Base-by-base conservation (phyloP, 2,113 vertebrate species). In the Xenotilapia leptura region DNA sequence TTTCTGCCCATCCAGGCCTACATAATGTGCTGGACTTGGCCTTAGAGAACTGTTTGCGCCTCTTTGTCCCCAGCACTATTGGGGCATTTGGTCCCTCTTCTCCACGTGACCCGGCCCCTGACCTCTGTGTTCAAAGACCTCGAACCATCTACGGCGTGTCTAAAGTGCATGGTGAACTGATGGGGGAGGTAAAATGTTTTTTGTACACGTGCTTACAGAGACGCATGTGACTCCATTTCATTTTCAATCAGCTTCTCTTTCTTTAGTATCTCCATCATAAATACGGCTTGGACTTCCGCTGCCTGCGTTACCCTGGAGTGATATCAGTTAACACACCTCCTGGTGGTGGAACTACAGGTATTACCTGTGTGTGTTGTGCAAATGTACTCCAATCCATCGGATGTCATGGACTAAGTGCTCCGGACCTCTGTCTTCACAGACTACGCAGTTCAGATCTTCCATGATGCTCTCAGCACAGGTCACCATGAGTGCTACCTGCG, bases 71-170 rank as follows among this genome's bases (percentile, higher is more conserved):
- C 38, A 97, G 96, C 93, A 97, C 96, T 86, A 96, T 96, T 10
- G 96, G 96, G 80, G 96, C 96, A 1, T 96, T 97, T 62, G 96
- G 96, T 10, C 96, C 96, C 53, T 94, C 96, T 2, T 97, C 96
- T 28, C 96, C 96, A 13, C 95, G 96, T 73, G 95, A 97, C 83
- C 96, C 96, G 0, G 94, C 96, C 13, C 96, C 96, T 53, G 96
- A 97, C 90, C 95, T 97, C 47, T 97, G 96, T 75, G 93, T 96
- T 45, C 96, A 97, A 91, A 95, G 96, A 60, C 96, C 96, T 77
- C 94, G 92, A 84, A 97, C 96, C 65, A 97, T 97, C 90, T 97
- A 97, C 5, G 96, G 96, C 3, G 96, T 97, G 85, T 97, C 96
- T 83, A 97, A 97, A 94, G 96, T 97, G 73, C 96, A 97, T 3